Conservation (phyloP, 2,888 invertebrate species). For the Dryococelus australis region DNA sequence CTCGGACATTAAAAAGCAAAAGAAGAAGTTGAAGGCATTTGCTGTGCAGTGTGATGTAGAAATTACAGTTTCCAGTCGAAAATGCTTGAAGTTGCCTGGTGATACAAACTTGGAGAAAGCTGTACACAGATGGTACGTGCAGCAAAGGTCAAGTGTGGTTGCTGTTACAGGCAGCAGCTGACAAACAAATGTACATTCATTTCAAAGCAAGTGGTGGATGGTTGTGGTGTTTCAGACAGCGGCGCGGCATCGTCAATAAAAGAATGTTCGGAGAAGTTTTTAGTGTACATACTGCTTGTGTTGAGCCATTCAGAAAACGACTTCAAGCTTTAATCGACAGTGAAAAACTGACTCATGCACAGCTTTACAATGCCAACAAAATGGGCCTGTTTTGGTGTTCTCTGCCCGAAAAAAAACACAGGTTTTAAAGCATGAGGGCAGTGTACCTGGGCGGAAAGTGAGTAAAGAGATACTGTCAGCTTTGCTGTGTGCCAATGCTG, state of each 20-base stretch:
- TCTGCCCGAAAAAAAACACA: background rate
- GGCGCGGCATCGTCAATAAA: conserved; percentile 5
- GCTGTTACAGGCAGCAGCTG: conserved; percentile 26
- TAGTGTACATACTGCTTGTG: background rate
- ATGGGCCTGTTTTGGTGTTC: background rate
- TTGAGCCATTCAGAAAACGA: too few species aligned
- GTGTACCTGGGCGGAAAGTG: background rate
- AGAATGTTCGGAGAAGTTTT: conserved; percentile 17
- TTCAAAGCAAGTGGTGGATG: conserved; percentile 29
- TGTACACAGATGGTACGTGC: too few species aligned
- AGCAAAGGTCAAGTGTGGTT: too few species aligned
- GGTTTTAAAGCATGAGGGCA: background rate
- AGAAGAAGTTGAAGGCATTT: too few species aligned
- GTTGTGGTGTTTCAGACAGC: too few species aligned
- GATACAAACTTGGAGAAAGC: too few species aligned
- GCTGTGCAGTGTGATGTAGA: too few species aligned
- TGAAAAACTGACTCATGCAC: too few species aligned
- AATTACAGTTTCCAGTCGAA: too few species aligned
- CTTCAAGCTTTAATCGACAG: too few species aligned
- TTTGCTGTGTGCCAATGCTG: conserved; percentile 4
- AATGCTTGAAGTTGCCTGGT: too few species aligned
- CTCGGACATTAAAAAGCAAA: too few species aligned
- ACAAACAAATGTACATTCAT: conserved; percentile 28
- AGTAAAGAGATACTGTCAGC: background rate
- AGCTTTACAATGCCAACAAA: conserved; percentile 12